Evolutionary conservation across 2,888 invertebrate genomes (phyloP).

Genomic region (Napeogenes inachia): DNA sequence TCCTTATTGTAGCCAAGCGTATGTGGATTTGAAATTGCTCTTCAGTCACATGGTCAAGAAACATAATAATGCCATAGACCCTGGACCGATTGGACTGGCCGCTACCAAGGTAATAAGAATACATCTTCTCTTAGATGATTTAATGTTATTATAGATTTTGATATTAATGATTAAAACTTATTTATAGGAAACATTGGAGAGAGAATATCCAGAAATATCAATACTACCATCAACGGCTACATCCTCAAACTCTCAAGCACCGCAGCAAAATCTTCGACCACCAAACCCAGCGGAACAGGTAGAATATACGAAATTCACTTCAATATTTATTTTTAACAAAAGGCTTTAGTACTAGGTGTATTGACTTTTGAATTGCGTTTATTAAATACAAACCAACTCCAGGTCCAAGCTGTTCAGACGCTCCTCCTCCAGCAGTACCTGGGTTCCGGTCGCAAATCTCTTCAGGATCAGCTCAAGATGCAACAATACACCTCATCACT

Average conservation of each 20-base stretch:
- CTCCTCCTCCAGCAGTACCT: constrained; percentile 70
- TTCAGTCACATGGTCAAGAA: constrained; percentile 74
- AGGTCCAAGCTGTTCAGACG: constrained; percentile 74
- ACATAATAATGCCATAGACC: constrained; percentile 63
- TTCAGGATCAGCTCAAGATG: constrained; percentile 70
- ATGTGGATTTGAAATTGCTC: constrained; percentile 65
- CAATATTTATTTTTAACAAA: neutral
- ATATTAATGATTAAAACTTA: constrained; percentile 22
- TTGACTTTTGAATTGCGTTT: too few relatives aligned
- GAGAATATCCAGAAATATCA: constrained; percentile 74
- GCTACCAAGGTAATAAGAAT: constrained; percentile 65
- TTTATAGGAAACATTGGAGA: constrained; percentile 70
- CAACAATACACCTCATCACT: constrained; percentile 70
- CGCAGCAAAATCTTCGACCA: constrained; percentile 65
- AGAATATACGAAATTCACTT: constrained; percentile 19
- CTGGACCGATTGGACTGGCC: constrained; percentile 63
- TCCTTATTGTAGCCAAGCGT: constrained; percentile 69
- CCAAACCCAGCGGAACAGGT: constrained; percentile 72
- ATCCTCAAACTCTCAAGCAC: constrained; percentile 59
- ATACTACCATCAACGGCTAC: constrained; percentile 74
- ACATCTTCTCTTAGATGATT: too few relatives aligned
- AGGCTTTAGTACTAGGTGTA: neutral
- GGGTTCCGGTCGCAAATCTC: constrained; percentile 64
- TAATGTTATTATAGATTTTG: too few relatives aligned
- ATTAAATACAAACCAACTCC: constrained; percentile 1